Evolutionary conservation across 2,888 invertebrate genomes (phyloP).

Genomic region (Acrobeloides nanus): DNA sequence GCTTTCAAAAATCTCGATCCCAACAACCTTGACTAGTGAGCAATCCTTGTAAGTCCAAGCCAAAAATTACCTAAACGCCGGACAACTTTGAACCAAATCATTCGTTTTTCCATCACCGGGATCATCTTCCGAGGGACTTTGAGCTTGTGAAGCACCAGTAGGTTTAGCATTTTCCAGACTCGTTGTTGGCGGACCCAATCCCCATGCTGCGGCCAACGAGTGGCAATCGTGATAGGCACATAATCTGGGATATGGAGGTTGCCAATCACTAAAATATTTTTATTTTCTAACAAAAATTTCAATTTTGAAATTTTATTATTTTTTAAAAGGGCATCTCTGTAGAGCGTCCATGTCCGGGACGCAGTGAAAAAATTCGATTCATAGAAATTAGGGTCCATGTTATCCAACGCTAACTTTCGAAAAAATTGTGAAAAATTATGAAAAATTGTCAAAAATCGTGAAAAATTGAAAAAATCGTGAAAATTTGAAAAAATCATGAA

Average conservation of each 20-base stretch:
- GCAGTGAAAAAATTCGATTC: no score
- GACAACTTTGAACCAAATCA: constrained; percentile 47
- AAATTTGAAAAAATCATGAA: no score
- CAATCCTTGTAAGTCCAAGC: no score
- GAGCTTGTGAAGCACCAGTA: constrained; percentile 40
- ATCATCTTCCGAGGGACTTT: constrained; percentile 48
- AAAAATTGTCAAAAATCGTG: no score
- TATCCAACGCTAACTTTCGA: no score
- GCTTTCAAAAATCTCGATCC: no score
- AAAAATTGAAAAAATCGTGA: no score
- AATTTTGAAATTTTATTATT: no score
- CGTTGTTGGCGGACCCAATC: constrained; percentile 30
- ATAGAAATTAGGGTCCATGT: no score
- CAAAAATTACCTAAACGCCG: constrained; percentile 43
- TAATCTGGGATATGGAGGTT: constrained; percentile 46
- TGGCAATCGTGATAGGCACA: constrained; percentile 49
- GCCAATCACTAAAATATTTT: constrained; percentile 39
- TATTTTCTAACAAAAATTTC: not conserved
- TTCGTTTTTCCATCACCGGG: constrained; percentile 50
- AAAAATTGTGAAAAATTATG: no score
- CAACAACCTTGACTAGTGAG: no score
- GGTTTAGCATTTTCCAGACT: constrained; percentile 27
- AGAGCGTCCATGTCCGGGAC: not conserved
- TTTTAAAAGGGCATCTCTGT: not conserved
- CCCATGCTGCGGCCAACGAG: constrained; percentile 49